A percentile compares a stretch with the other conserved stretches of the same genome.
Evolutionary conservation across 2,113 vertebrate genomes (phyloP).

Genomic region (chimpanzee (Pan troglodytes)): NHGRI_mPanTro3-v2.1_pri NC_072411.2:22724501-22725000

Average conservation of each 20-base stretch:
- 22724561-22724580: background rate
- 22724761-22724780: rapidly evolving
- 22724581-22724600: background rate
- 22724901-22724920: background rate
- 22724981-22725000: constrained; percentile 53
- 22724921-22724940: constrained; percentile 49
- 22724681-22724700: background rate
- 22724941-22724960: background rate
- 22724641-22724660: background rate
- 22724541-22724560: background rate
- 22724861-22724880: background rate
- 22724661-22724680: background rate
- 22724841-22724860: background rate
- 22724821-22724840: background rate
- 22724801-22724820: background rate
- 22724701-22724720: background rate
- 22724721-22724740: background rate
- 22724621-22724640: background rate
- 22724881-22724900: background rate
- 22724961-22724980: constrained; percentile 47
- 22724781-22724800: background rate
- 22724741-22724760: rapidly evolving
- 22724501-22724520: background rate
- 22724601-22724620: background rate
- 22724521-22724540: background rate